Base-by-base conservation (phyloP, 2,113 vertebrate species). In the Sinosuthora webbiana region DNA sequence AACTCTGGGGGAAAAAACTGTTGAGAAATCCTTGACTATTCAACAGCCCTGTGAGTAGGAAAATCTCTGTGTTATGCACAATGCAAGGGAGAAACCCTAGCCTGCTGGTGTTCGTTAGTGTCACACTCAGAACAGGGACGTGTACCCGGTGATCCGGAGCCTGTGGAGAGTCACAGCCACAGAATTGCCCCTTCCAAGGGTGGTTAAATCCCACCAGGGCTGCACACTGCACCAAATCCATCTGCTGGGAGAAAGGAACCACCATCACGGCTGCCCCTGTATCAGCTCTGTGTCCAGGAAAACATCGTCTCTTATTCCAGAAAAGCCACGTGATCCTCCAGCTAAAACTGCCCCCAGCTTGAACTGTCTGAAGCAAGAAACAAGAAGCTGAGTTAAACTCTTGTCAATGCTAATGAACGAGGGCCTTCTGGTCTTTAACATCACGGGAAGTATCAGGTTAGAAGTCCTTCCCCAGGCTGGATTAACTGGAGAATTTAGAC, bases 261-360 rank as follows among this genome's bases (percentile, higher is more conserved):
- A 13, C 31, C 11, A 6, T 19, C 41, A 20, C 15, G 0, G 19
- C 15, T 0, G 19, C 50, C 31, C 3, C 1, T 3, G 10, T 5
- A 33, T 15, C 62, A 65, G 35, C 50, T 77, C 75, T 4, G 3
- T 0, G 5, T 4, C 83, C 91, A 17, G 31, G 39, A 42, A 63
- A 77, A 55, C 12, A 2, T 15, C 80, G 28, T 13, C 77, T 25
- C 87, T 53, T 9, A 24, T 9, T 47, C 35, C 83, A 85, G 62
- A 47, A 55, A 44, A 76, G 53, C 70, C 39, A 27, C 3, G 15
- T 70, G 60, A 87, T 68, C n/a, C 18, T 41, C n/a, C 63, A 27
- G 86, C 25, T 85, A 10, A 57, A 91, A 73, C 0, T 69, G 73
- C 14, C 77, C 77, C 70, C 84, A 83, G 87, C 56, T 53, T 87